Evolutionary conservation across 2,888 invertebrate genomes (phyloP).

Genomic region (Diploptera punctata): DNA sequence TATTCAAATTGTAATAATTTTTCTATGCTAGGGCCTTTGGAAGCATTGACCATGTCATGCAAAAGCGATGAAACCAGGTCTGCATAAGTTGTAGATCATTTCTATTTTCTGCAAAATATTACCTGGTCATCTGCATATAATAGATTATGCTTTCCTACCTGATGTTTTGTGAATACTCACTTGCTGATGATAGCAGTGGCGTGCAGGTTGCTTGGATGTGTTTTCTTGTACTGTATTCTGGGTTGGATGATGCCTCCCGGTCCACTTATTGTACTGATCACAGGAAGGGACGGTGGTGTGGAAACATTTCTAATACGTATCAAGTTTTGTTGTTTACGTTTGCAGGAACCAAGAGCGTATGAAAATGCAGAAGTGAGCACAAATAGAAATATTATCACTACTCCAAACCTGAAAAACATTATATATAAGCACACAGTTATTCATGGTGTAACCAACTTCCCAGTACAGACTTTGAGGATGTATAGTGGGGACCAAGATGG

Average conservation of each 20-base stretch:
- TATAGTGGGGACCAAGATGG: no score
- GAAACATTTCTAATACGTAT: slow-evolving; percentile 46
- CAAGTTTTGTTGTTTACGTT: slow-evolving; percentile 47
- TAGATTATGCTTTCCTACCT: no score
- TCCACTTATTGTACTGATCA: slow-evolving; percentile 44
- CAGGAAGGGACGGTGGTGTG: slow-evolving; percentile 38
- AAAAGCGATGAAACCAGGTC: no score
- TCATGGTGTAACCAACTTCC: background rate
- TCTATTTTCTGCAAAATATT: no score
- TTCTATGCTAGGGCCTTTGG: no score
- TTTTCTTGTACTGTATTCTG: slow-evolving; percentile 43
- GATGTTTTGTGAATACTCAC: slow-evolving; percentile 27
- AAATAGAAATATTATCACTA: slow-evolving; percentile 46
- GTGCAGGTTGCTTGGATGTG: slow-evolving; percentile 31
- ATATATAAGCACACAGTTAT: background rate
- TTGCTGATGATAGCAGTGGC: slow-evolving; percentile 34
- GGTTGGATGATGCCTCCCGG: slow-evolving; percentile 49
- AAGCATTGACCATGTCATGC: no score
- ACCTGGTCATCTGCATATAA: no score
- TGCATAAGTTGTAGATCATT: no score
- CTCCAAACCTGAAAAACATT: slow-evolving; percentile 45
- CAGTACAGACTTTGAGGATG: background rate
- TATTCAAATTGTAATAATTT: no score
- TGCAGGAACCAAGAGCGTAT: slow-evolving; percentile 45
- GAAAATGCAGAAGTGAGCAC: slow-evolving; percentile 46